Conservation (phyloP, 2,113 vertebrate genomes). For the Scomber japonicus region DNA sequence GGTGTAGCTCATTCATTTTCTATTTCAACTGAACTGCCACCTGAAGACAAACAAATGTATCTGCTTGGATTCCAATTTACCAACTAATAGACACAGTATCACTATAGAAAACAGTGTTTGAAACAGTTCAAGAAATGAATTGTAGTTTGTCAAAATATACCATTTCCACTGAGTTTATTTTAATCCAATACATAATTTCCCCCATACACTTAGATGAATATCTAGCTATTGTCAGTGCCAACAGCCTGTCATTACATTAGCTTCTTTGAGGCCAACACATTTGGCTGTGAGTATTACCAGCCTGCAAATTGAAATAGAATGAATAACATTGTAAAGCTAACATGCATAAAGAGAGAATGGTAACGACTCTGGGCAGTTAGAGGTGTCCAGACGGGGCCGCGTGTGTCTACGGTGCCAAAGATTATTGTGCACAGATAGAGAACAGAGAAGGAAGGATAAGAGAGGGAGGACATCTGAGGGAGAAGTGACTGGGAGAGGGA, state of each 20-base stretch:
- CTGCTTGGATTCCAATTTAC: background rate
- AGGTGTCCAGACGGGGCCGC: conserved; percentile 20
- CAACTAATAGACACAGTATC: background rate
- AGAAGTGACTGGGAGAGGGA: conserved; percentile 23
- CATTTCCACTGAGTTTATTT: background rate
- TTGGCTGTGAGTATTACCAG: conserved; percentile 7
- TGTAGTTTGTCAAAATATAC: conserved; percentile 1
- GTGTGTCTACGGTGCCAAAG: conserved; percentile 7
- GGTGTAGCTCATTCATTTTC: too few relatives aligned
- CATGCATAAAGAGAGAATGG: background rate
- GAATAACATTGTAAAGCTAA: conserved; percentile 9
- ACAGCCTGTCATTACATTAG: background rate
- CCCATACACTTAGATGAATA: background rate
- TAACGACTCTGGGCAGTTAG: conserved; percentile 1
- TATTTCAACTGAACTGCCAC: background rate
- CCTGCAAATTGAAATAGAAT: conserved; percentile 3
- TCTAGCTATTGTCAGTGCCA: background rate
- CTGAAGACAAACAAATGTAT: too few relatives aligned
- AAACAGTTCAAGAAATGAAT: background rate
- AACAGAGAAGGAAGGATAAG: background rate
- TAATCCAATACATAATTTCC: background rate
- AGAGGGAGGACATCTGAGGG: conserved; percentile 26
- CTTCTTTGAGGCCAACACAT: conserved; percentile 19
- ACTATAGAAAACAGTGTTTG: background rate
- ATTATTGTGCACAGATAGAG: conserved; percentile 10